Evolutionary conservation across 1,140 invertebrate species (phyloP).

Genomic region (Neotoxoptera formosana): DNA sequence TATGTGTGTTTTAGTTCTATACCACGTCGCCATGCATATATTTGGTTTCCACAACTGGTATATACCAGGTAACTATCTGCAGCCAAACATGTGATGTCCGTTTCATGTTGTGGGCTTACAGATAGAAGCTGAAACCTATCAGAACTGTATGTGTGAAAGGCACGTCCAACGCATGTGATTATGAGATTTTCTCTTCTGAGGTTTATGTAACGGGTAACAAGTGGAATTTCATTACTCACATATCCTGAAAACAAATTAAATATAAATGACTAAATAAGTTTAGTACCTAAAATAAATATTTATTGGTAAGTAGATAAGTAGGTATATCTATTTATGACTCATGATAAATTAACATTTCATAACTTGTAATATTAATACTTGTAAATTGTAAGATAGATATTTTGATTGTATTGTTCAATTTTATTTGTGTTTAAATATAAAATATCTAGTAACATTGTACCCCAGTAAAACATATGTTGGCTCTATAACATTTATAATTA

Average conservation of each 20-base stretch:
- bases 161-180: constrained; percentile 86
- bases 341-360: too few species aligned
- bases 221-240: constrained; percentile 91
- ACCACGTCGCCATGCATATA: constrained; percentile 88
- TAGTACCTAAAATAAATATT: not conserved
- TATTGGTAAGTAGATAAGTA: not conserved
- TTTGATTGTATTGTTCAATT: not conserved
- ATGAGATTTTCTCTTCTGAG: constrained; percentile 87
- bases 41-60: constrained; percentile 73
- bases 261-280: not conserved
- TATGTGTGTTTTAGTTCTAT: constrained; percentile 86
- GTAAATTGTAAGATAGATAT: not conserved
- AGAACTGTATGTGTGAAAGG: constrained; percentile 91
- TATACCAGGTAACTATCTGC: constrained; percentile 84
- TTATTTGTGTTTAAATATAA: not conserved
- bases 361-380: not conserved
- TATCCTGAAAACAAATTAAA: constrained; percentile 69
- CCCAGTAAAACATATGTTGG: not conserved
- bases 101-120: constrained; percentile 81
- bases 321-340: too few species aligned
- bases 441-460: not conserved
- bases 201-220: constrained; percentile 84
- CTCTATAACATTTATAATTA: too few species aligned
- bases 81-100: constrained; percentile 82
- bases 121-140: constrained; percentile 82